A percentile compares a stretch with the other conserved stretches of the same genome.
Evolutionary conservation across 2,113 vertebrate genomes (phyloP).

Genomic region (Hymenochirus boettgeri): DNA sequence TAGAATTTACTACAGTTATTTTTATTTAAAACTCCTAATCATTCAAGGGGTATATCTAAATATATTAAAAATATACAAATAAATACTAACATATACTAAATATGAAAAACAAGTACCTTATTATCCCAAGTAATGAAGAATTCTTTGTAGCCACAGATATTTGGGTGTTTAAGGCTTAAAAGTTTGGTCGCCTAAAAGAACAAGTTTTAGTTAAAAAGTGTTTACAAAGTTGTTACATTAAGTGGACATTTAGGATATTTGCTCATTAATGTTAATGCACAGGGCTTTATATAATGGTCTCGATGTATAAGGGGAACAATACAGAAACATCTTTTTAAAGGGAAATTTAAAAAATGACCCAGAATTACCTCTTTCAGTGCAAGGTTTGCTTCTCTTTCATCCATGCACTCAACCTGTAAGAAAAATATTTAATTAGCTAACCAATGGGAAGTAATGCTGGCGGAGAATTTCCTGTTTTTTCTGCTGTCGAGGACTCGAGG

Average conservation of each 20-base stretch:
- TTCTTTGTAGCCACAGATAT: conserved; percentile 62
- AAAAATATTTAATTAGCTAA: not conserved
- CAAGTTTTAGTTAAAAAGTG: no score
- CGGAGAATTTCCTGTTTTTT: no score
- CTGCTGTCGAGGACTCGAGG: no score
- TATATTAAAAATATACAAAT: not conserved
- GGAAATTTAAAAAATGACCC: no score
- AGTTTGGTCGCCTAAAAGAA: conserved; percentile 53
- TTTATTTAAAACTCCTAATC: not conserved
- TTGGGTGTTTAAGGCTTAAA: conserved; percentile 56
- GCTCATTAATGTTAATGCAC: no score
- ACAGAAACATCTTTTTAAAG: no score
- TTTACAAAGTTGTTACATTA: no score
- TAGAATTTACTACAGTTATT: no score
- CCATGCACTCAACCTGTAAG: conserved; percentile 59
- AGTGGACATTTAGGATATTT: no score
- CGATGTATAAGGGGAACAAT: no score
- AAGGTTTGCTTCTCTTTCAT: conserved; percentile 51
- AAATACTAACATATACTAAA: not conserved
- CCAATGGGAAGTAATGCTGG: no score
- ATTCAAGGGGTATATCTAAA: not conserved
- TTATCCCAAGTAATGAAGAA: conserved; percentile 63
- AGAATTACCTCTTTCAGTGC: conserved; percentile 57
- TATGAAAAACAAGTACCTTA: conserved; percentile 49
- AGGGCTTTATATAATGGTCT: no score